Conservation (phyloP, 1,140 invertebrate genomes). For the Archegozetes longisetosus region DNA sequence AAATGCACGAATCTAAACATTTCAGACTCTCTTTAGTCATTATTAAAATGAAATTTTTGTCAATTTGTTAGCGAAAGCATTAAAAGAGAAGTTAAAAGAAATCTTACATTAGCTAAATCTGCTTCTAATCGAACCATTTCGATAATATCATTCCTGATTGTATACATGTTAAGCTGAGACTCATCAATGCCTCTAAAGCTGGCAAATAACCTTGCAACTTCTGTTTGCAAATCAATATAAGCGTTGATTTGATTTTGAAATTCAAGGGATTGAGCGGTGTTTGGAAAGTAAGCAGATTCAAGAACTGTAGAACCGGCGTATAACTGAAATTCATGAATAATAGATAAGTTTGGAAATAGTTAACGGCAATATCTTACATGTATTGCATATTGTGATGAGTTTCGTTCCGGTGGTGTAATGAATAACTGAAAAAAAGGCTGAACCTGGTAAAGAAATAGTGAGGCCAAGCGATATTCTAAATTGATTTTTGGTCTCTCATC, state of each 20-base stretch:
- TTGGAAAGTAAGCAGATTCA: conserved; percentile 26
- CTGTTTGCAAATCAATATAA: not conserved
- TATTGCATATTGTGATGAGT: conserved; percentile 34
- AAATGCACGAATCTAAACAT: not conserved
- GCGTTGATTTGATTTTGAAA: not conserved
- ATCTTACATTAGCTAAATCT: conserved; percentile 2
- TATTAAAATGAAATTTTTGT: too few relatives aligned
- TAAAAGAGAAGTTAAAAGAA: too few relatives aligned
- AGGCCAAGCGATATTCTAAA: conserved; percentile 32
- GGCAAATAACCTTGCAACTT: not conserved
- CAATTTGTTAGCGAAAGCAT: too few relatives aligned
- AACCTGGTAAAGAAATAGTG: conserved; percentile 35
- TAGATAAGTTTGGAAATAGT: conserved; percentile 23
- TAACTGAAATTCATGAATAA: conserved; percentile 25
- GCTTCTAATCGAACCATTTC: not conserved
- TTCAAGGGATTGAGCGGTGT: not conserved
- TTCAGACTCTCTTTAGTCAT: not conserved
- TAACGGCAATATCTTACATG: conserved; percentile 28
- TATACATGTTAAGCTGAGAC: not conserved
- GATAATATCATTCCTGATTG: not conserved
- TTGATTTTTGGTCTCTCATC: conserved; percentile 12
- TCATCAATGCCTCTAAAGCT: not conserved
- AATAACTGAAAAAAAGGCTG: conserved; percentile 35
- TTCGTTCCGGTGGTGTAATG: conserved; percentile 36
- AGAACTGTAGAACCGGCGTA: conserved; percentile 30